Evolutionary conservation across 2,113 vertebrate genomes (phyloP), one percentile per base, ranked within the genome.

Genomic region (Prietella phreatophila): DNA sequence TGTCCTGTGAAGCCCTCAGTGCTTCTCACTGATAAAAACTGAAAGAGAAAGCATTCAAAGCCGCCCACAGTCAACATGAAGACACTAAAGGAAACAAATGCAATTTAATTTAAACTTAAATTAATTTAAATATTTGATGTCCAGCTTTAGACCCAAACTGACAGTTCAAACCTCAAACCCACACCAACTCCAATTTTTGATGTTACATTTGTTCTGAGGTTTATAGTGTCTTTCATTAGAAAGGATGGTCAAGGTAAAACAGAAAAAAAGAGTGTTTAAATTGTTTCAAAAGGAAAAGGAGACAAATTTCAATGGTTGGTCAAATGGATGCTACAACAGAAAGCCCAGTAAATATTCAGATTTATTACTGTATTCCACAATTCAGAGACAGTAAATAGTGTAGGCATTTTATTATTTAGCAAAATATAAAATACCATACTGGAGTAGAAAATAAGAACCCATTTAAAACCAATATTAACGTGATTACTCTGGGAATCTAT

Each of bases 1-100:
- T 79, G 83, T 81, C 86, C 56, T 85, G 33, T 90, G 81, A 90
- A 90, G 83, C 83, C 83, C 80, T 89, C 69, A 78, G 56, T 90
- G 89, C 75, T 39, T 89, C 55, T 76, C 80, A 61, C 56, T 90
- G 90, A 90, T 90, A 90, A 90, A 87, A 85, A 75, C 56, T 73
- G 85, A 87, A 86, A 90, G 53, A 75, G 65, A 39, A 89, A 65
- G 42, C 67, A 89, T 85, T 80, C 17, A 89, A 87, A 90, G 79
- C 53, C 88, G 39, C 82, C 85, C 83, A 87, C 87, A 36, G 83
- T 79, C 83, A 85, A 42, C 69, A 61, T 30, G 67, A 90, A 53
- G 67, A 71, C 69, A 79, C 88, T 85, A 85, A 89, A 69, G 80
- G 69, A 85, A 50, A 82, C 78, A 63, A 83, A 79, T 82, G 60